Base-by-base conservation (phyloP, 2,797 vertebrate species). In the Aldrovandia affinis region DNA sequence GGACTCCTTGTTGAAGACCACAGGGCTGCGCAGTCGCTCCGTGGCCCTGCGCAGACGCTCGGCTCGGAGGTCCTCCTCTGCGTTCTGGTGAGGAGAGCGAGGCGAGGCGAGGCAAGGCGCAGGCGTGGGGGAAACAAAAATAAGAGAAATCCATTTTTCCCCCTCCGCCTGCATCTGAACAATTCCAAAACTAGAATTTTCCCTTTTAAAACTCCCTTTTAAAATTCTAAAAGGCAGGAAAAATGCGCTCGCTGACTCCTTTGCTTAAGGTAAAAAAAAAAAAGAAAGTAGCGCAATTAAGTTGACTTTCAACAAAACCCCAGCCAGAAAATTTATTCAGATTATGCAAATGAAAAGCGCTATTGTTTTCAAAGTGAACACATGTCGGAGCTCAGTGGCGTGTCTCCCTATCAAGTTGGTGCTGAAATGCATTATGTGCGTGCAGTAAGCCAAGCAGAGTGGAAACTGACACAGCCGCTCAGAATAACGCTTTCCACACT, bases 1-100 rank as follows among this genome's bases (percentile, higher is more conserved):
- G 10, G 98, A 96, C 89, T 99, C 98, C 93, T 98, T 98, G 95
- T 94, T 96, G 94, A 99, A 99, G 87, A 98, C 96, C 36, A 99
- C 97, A 0, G 98, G 98, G 93, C 95, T 97, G 85, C 96, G 96
- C 91, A 99, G 94, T 89, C 95, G 94, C 90, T 99, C 98, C 2
- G 97, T 94, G 15, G 96, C 95, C 92, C 96, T 96, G 90, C 97
- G 97, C 89, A 97, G 94, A 75, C 95, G 95, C 93, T 99, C 98
- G 39, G 96, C 95, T 85, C 93, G 96, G 88, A 96, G 86, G 88
- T 98, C 97, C 89, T 98, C 97, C n/a, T 94, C 93, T 81, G 96
- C 97, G 92, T 96, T 97, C 98, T 99, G 95, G 77, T 36, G 30
- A 3, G 12, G 50, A 50, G 50, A 68, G 15, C 36, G 12, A 68